Evolutionary conservation across 2,113 vertebrate species (phyloP).

Genomic region (Austrofundulus limnaeus): DNA sequence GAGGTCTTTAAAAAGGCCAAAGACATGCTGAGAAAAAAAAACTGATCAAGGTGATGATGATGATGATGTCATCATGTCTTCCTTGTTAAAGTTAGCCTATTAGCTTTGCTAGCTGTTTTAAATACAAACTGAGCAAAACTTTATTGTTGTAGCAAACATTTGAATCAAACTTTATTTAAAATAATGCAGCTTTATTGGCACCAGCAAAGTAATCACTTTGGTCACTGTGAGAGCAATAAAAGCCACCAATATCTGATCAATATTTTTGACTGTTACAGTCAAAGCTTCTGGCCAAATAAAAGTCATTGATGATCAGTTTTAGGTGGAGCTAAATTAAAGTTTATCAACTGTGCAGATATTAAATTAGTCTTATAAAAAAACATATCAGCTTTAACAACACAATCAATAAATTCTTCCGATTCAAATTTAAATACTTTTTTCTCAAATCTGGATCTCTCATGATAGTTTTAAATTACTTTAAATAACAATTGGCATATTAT

Average conservation of each 20-base stretch:
- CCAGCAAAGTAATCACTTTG: conserved; percentile 41
- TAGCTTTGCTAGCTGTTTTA: conserved; percentile 31
- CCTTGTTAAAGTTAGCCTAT: conserved; percentile 40
- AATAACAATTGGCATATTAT: too few species aligned
- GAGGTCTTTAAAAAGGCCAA: conserved; percentile 18
- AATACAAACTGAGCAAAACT: background rate
- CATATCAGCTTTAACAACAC: background rate
- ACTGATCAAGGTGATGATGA: conserved; percentile 7
- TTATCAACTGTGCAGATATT: background rate
- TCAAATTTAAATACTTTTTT: background rate
- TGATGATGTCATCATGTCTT: conserved; percentile 41
- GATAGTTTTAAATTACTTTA: too few species aligned
- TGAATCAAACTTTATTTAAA: conserved; percentile 32
- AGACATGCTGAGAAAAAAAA: conserved; percentile 24
- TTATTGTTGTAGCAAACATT: conserved; percentile 10
- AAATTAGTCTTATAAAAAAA: background rate
- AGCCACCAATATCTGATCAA: conserved; percentile 30
- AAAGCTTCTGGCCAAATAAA: conserved; percentile 25
- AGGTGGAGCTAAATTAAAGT: background rate
- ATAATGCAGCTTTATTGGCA: conserved; percentile 45
- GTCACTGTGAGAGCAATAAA: conserved; percentile 56
- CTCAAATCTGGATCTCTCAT: background rate
- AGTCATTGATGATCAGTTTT: conserved; percentile 1
- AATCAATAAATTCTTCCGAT: background rate
- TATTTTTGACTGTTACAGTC: conserved; percentile 47